Evolutionary conservation across 2,797 vertebrate species (phyloP).

Genomic region (Sphenodon punctatus): DNA sequence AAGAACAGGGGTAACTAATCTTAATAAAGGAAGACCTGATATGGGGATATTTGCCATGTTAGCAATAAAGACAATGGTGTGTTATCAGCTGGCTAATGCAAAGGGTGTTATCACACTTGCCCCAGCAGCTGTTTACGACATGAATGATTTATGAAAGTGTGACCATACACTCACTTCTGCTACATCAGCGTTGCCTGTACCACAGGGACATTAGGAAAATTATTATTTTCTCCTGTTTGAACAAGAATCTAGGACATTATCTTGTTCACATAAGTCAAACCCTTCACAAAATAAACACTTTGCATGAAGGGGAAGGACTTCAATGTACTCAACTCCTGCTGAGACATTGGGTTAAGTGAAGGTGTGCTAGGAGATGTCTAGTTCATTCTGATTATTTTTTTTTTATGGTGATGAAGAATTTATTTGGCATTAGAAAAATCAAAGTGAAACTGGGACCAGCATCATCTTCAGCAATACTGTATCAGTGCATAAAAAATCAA

Average conservation of each 20-base stretch:
- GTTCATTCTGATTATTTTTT: no score
- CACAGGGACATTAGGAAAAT: constrained; percentile 21
- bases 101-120: constrained; percentile 45
- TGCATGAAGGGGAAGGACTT: background rate
- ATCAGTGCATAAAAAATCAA: background rate
- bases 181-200: constrained; percentile 1
- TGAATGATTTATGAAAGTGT: constrained; percentile 57
- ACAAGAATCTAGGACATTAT: constrained; percentile 17
- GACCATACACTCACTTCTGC: constrained; percentile 24
- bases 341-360: constrained; percentile 35
- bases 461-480: constrained; percentile 15
- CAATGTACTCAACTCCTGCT: constrained; percentile 19
- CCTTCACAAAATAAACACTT: background rate
- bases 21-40: background rate
- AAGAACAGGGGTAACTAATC: background rate
- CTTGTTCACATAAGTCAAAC: constrained; percentile 7
- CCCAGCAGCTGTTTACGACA: constrained; percentile 43
- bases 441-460: constrained; percentile 13
- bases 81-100: constrained; percentile 33
- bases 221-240: constrained; percentile 20
- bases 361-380: constrained; percentile 33
- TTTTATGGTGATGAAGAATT: constrained; percentile 3
- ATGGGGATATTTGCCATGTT: constrained; percentile 5
- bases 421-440: background rate
- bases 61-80: constrained; percentile 26